Percentiles rank a stretch among this genome's conserved stretches.
phyloP scores from a whole-genome alignment of 1,140 invertebrate species.

The Scaptomyza montana region DNA sequence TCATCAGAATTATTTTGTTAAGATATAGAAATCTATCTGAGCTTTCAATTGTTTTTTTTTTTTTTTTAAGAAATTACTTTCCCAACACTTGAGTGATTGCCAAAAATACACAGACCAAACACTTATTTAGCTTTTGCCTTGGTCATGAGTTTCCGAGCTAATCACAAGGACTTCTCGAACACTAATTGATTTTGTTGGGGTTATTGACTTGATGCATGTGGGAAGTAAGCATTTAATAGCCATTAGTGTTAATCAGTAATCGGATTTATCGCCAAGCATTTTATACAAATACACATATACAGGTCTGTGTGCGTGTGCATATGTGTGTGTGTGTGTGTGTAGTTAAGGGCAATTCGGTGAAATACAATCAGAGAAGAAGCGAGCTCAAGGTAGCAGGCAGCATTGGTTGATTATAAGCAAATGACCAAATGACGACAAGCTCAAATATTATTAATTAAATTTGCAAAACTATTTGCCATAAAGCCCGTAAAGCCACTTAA shows the following conservation, averaged over 20 bases:
- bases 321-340: neutral
- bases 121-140: neutral
- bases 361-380: neutral
- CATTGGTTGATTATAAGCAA: conserved; percentile 47
- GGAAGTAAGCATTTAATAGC: conserved; percentile 5
- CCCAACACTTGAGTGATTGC: no score
- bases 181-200: neutral
- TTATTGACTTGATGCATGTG: conserved; percentile 3
- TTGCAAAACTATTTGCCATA: conserved; percentile 63
- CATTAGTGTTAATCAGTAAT: conserved; percentile 19
- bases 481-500: conserved; percentile 14
- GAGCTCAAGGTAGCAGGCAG: conserved; percentile 27
- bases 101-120: neutral
- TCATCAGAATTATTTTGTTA: no score
- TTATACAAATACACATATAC: neutral
- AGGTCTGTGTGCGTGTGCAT: neutral
- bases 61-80: no score
- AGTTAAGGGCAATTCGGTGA: neutral
- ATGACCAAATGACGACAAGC: conserved; percentile 30
- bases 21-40: no score
- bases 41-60: no score
- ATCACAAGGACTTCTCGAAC: neutral
- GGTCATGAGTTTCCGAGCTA: neutral
- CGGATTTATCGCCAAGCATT: conserved; percentile 7
- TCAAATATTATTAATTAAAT: conserved; percentile 75